Base-by-base conservation (phyloP, 2,797 vertebrate species). In the Syngnathus acus region DNA sequence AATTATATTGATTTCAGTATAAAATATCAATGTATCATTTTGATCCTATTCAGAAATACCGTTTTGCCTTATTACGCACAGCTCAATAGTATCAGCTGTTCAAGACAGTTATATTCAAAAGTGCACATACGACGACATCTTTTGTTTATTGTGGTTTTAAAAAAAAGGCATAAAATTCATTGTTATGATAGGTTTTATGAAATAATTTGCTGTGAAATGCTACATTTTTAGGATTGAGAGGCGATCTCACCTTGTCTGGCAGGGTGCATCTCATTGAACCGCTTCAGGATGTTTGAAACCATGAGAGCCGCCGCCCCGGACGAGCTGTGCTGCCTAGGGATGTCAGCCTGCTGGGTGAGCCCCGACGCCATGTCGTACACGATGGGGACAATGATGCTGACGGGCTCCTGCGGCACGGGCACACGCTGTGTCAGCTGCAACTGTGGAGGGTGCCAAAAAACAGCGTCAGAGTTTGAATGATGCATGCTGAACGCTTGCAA, bases 341-440 rank as follows among this genome's bases (percentile, higher is more conserved):
- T 99, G 90, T 99, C 97, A 57, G 97, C 97, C 89, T 98, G 97
- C 86, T 98, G 97, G 0, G 97, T 98, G 76, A 96, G 93, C 67
- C 96, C 94, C 10, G 95, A 97, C 81, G 96, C 95, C 95, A 99
- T 98, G 86, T 99, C 97, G 73, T 99, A 98, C 86, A 99, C 98
- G 68, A 99, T 99, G 70, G 97, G 97, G 64, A 99, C 97, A 64
- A 99, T 99, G 83, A 99, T 98, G 90, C 91, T 99, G 85, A 98
- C 86, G 55, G 94, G 93, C 77, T 99, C 97, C 89, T 96, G 95
- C 61, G 94, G 92, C 74, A 94, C 94, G 2, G 94, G 90, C 42
- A 94, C 88, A 77, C 98, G 95, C 91, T 98, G 97, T 72, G 96
- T 99, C 79, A 99, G 90, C 86, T 99, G 97, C 82, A 99, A 91